These are phyloP conservation scores for Pogonus chalceus DNA, from an alignment of 1,140 invertebrate genomes.

Conservation along the genomic window DNA sequence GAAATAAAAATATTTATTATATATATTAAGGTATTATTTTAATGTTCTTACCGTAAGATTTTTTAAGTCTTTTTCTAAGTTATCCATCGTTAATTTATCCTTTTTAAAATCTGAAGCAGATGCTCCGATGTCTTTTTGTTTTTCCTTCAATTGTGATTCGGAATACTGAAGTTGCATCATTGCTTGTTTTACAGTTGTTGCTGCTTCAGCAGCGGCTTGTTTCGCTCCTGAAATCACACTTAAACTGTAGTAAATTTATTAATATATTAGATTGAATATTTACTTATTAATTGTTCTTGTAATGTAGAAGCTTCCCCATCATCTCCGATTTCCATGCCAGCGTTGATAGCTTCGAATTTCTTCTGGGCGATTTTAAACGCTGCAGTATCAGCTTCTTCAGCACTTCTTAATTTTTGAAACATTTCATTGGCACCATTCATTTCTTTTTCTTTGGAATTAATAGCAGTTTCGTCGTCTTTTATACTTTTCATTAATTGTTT, in stretches of 20 bases:
- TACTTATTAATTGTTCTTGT: conserved; percentile 80
- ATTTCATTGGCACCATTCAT: conserved; percentile 53
- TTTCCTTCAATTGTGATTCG: conserved; percentile 54
- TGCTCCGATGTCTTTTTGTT: conserved; percentile 56
- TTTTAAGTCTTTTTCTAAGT: conserved; percentile 51
- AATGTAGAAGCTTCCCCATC: conserved; percentile 75
- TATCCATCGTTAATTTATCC: conserved; percentile 53
- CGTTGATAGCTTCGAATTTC: conserved; percentile 70
- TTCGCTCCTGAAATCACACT: conserved; percentile 50
- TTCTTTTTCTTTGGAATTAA: conserved; percentile 54
- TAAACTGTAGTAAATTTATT: neutral
- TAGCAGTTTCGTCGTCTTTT: conserved; percentile 56
- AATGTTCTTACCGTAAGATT: conserved; percentile 37
- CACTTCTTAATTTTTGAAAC: conserved; percentile 60
- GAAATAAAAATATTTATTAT: neutral
- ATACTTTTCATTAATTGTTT: conserved; percentile 56
- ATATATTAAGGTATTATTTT: conserved; percentile 16
- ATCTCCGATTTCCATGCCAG: conserved; percentile 70
- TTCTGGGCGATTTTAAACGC: conserved; percentile 64
- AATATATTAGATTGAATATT: too few relatives aligned
- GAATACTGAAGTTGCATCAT: conserved; percentile 67
- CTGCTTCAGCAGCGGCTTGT: conserved; percentile 60
- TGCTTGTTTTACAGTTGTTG: conserved; percentile 70
- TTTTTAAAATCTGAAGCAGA: conserved; percentile 62
- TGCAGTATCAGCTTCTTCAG: conserved; percentile 55